These are phyloP conservation scores for Deroptyus accipitrinus DNA, from an alignment of 2,113 vertebrate genomes.

Conservation along the genomic window DNA sequence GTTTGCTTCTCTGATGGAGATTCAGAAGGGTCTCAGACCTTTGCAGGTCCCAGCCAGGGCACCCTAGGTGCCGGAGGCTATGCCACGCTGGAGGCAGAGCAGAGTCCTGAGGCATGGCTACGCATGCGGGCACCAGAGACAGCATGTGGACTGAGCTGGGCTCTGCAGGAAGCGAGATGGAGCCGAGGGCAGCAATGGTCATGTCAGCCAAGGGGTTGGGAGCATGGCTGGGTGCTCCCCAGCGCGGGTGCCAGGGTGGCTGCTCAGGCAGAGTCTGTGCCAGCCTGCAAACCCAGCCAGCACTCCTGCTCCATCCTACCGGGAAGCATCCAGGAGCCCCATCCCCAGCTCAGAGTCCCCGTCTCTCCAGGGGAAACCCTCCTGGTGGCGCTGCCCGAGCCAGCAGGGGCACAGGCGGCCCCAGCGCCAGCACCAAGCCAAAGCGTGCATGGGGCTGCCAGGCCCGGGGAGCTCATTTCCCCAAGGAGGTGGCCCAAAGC, in stretches of 20 bases:
- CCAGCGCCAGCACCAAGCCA: accelerated
- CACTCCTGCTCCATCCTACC: neutral
- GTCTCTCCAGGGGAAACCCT: neutral
- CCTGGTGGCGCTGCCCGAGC: accelerated
- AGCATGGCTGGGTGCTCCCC: neutral
- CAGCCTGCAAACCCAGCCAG: neutral
- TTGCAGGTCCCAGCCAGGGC: neutral
- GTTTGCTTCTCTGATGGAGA: neutral
- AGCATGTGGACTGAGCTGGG: accelerated
- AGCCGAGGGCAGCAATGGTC: neutral
- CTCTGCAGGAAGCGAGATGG: neutral
- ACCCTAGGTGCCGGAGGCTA: neutral
- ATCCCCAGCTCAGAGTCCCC: neutral
- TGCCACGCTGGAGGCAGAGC: neutral
- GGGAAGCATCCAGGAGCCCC: neutral
- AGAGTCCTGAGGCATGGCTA: neutral
- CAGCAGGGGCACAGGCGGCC: neutral
- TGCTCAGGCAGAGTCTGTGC: neutral
- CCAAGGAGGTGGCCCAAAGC: neutral
- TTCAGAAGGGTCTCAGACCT: neutral
- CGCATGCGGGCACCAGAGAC: accelerated
- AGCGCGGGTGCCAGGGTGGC: accelerated
- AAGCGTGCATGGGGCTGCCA: accelerated
- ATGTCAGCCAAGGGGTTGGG: neutral
- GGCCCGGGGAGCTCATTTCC: neutral